Evolutionary conservation across 2,888 invertebrate genomes (phyloP).

Genomic region (Cartodere bifasciata): DNA sequence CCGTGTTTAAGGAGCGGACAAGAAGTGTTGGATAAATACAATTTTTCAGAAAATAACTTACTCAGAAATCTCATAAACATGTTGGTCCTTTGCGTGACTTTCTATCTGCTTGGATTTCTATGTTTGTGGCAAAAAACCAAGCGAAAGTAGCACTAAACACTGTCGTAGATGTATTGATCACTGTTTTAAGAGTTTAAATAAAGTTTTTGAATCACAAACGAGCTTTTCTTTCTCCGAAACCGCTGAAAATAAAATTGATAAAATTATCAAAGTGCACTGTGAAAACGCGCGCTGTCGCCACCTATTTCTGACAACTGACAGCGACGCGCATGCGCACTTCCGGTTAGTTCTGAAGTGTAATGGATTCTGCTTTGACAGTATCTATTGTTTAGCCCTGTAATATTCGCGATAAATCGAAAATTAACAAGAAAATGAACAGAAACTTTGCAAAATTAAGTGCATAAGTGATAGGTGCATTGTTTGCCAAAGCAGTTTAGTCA

Average conservation of each 20-base stretch:
- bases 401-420: constrained; percentile 30
- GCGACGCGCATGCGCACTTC: constrained; percentile 18
- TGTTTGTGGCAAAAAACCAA: constrained; percentile 52
- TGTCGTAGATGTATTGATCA: too few species aligned
- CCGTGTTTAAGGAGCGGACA: constrained; percentile 62
- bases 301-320: too few species aligned
- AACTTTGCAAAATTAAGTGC: constrained; percentile 22
- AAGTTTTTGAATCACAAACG: too few species aligned
- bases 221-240: too few species aligned
- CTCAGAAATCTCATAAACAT: constrained; percentile 54
- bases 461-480: constrained; percentile 22
- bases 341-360: constrained; percentile 31
- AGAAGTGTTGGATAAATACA: constrained; percentile 59
- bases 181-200: too few species aligned
- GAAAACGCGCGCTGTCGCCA: too few species aligned
- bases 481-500: constrained; percentile 21
- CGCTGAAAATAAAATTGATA: too few species aligned
- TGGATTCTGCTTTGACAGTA: constrained; percentile 33
- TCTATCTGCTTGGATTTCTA: constrained; percentile 57
- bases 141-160: constrained; percentile 42
- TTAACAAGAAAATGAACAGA: constrained; percentile 26
- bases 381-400: constrained; percentile 31
- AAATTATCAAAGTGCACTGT: too few species aligned
- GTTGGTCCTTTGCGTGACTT: constrained; percentile 47
- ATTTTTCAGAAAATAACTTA: constrained; percentile 52